These are phyloP conservation scores for Galaxias olidus DNA, from an alignment of 2,797 vertebrate species.

Conservation along the genomic window DNA sequence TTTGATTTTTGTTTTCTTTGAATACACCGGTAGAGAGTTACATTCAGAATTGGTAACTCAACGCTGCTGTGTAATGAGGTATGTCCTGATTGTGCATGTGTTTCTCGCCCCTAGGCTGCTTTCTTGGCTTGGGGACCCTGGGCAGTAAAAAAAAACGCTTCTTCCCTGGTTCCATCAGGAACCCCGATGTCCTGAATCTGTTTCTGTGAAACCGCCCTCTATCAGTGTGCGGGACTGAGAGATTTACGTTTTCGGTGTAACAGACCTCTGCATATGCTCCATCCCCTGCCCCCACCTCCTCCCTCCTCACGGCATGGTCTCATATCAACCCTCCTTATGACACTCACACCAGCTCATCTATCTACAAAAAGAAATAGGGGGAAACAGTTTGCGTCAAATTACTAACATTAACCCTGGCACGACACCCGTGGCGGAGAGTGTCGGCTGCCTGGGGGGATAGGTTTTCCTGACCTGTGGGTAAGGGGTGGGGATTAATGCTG, in stretches of 20 bases:
- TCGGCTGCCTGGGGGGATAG: neutral
- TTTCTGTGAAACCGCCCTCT: conserved; percentile 11
- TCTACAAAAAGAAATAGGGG: conserved; percentile 6
- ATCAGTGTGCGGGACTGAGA: conserved; percentile 29
- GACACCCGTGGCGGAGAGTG: neutral
- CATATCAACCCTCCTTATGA: neutral
- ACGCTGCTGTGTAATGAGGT: conserved; percentile 8
- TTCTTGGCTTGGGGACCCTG: neutral
- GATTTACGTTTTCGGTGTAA: conserved; percentile 41
- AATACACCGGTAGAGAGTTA: neutral
- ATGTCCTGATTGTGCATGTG: neutral
- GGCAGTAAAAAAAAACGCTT: conserved; percentile 2
- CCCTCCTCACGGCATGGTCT: conserved; percentile 10
- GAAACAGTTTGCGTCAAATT: neutral
- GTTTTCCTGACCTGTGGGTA: neutral
- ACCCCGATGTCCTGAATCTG: conserved; percentile 4
- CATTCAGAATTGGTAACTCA: neutral
- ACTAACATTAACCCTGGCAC: conserved; percentile 26
- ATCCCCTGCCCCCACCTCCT: conserved; percentile 7
- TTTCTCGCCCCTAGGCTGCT: neutral
- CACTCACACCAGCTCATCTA: conserved; percentile 21
- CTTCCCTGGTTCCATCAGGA: conserved; percentile 8
- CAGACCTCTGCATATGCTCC: conserved; percentile 14
- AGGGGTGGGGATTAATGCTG: neutral
- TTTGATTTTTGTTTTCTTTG: too few species aligned